A percentile compares a stretch with the other conserved stretches of the same genome.
These are phyloP conservation scores for Anolis carolinensis DNA, from an alignment of 2,113 vertebrate species.

Conservation along the genomic window DNA sequence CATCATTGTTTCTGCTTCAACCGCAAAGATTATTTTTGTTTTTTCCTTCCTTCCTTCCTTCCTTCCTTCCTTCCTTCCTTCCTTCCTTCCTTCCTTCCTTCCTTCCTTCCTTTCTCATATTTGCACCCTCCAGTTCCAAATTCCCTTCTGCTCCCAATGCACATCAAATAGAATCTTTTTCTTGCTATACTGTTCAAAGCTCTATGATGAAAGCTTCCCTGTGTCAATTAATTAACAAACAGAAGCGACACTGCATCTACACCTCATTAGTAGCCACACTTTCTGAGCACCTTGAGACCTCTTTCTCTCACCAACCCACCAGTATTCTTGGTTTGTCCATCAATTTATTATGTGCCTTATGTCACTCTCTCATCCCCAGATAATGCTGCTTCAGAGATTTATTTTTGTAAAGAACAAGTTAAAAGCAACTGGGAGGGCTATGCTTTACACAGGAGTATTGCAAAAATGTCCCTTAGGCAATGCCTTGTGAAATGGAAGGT, in stretches of 20 bases:
- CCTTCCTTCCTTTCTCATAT: too few species aligned
- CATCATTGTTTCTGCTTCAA: neutral
- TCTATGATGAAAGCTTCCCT: neutral
- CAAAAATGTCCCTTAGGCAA: neutral
- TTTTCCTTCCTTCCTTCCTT: neutral
- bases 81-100: too few species aligned
- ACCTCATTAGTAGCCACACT: constrained; percentile 8
- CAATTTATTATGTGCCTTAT: constrained; percentile 11
- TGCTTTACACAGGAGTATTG: neutral
- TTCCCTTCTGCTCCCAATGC: neutral
- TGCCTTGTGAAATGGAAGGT: neutral
- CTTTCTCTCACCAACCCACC: neutral
- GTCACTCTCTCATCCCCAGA: neutral
- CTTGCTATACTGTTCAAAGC: neutral
- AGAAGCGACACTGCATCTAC: neutral
- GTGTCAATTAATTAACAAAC: constrained; percentile 17
- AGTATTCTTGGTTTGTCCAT: neutral
- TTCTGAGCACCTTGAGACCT: constrained; percentile 6
- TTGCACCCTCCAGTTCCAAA: too few species aligned
- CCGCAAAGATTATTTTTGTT: neutral
- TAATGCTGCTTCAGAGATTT: neutral
- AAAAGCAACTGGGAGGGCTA: neutral
- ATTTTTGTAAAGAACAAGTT: neutral
- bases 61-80: neutral
- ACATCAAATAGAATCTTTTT: neutral